Percentiles rank a stretch among this genome's conserved stretches.
Evolutionary conservation across 1,140 invertebrate species (phyloP).

Genomic region (Galendromus occidentalis): DNA sequence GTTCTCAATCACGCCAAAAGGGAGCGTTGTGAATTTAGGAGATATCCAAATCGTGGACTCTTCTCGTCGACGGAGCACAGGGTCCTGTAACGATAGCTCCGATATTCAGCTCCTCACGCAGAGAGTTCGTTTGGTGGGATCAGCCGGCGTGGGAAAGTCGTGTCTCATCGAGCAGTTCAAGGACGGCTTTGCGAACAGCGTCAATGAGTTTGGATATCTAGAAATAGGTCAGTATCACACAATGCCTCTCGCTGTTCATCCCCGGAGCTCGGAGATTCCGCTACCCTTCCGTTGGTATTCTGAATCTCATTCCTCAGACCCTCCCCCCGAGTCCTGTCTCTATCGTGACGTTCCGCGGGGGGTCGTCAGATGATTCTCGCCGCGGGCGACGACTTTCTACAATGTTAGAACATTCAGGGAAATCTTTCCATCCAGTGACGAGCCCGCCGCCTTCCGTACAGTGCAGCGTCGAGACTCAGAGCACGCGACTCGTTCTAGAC

Average conservation of each 20-base stretch:
- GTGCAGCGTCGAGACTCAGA: background rate
- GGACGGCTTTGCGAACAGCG: background rate
- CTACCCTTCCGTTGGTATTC: too few relatives aligned
- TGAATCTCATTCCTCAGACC: too few relatives aligned
- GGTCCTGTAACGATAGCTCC: background rate
- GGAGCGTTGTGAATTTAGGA: background rate
- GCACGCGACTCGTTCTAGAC: slow-evolving; percentile 45
- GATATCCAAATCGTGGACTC: background rate
- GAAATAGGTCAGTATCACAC: background rate
- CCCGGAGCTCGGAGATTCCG: too few relatives aligned
- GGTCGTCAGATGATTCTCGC: too few relatives aligned
- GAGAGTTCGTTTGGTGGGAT: background rate
- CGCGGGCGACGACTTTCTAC: too few relatives aligned
- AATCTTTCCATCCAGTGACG: background rate
- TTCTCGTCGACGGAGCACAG: background rate
- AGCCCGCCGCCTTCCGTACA: background rate
- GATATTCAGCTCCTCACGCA: slow-evolving; percentile 6
- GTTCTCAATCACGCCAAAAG: slow-evolving; percentile 1
- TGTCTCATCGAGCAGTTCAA: background rate
- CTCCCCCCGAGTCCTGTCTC: too few relatives aligned
- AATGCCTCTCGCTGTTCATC: too few relatives aligned
- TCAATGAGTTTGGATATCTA: background rate
- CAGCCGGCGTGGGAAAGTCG: slow-evolving; percentile 1
- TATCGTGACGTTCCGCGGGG: too few relatives aligned
- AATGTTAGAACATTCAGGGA: too few relatives aligned